These are phyloP conservation scores for Nyctalus aviator DNA, from an alignment of 2,797 vertebrate genomes.

Conservation along the genomic window DNA sequence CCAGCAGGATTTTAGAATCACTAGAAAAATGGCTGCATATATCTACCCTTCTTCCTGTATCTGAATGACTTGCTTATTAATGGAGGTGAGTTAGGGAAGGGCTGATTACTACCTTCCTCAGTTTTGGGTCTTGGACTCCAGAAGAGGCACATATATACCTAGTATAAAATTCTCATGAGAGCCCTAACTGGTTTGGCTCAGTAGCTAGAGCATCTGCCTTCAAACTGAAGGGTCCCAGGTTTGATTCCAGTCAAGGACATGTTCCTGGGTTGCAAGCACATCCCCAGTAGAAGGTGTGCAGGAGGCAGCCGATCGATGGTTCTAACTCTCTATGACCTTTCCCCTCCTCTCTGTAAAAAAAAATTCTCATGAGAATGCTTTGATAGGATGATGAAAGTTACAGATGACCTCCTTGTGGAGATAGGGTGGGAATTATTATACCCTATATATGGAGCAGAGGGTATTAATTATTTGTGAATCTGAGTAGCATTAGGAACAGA, in stretches of 20 bases:
- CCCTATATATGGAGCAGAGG: background rate
- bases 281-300: no score
- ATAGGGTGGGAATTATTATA: background rate
- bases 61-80: background rate
- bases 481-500: no score
- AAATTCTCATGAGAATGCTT: background rate
- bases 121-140: background rate
- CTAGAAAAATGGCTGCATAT: background rate
- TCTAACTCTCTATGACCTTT: no score
- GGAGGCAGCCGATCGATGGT: no score
- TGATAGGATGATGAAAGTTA: background rate
- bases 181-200: no score
- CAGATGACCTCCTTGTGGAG: background rate
- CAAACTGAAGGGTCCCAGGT: no score
- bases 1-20: background rate
- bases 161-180: background rate
- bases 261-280: no score
- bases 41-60: background rate
- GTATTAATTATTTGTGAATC: constrained; percentile 15
- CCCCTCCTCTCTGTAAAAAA: no score
- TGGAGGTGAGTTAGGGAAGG: background rate
- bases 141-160: background rate
- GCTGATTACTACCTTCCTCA: background rate
- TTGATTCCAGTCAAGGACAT: no score
- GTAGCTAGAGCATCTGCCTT: no score